Base-by-base conservation (phyloP, 2,888 invertebrate genomes). In the Caenorhabditis macrosperma region DNA sequence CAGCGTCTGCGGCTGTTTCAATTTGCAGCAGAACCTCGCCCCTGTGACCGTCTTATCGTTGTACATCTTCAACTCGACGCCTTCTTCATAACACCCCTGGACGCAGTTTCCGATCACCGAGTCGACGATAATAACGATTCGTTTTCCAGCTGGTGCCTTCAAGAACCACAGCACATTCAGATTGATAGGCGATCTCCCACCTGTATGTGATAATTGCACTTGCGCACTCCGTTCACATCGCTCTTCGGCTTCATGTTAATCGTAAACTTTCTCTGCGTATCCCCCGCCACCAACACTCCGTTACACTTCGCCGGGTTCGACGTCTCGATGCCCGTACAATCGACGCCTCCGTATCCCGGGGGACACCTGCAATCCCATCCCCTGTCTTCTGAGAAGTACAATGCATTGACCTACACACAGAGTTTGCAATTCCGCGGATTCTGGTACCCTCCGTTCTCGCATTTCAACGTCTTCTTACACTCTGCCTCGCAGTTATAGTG, bases 171-270 rank as follows among this genome's bases (percentile, higher is more conserved):
- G 5, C 17, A 1, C 20, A 17, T 26, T 46, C 26, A 0, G 2
- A 20, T 35, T 15, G n/a, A 38, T 12, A 10, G 38, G 12, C 2
- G 5, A 41, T 20, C 20, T 10, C 24, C 33, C 24, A 79, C 82
- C 67, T 72, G 46, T 9, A 82, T 82, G 33, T 82, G 82, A 75
- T 82, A 82, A 35, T 63, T 61, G 50, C 82, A 82, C 26, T 71
- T 81, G 7, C 77, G 20, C 1, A 75, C 64, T 41, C 48, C 57
- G 9, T 74, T 69, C 28, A 46, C 68, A 24, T 44, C 17, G 3
- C 28, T 38, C 54, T 78, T 78, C 22, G 74, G 77, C 28, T 67
- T 67, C 10, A 80, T 76, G 35, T 79, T 78, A 4, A 80, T 67
- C 10, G 64, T 75, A 12, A 82, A 74, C 59, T 72, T 67, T 46